Conservation (phyloP, 2,113 vertebrate species). For the Sceloporus tristichus region DNA sequence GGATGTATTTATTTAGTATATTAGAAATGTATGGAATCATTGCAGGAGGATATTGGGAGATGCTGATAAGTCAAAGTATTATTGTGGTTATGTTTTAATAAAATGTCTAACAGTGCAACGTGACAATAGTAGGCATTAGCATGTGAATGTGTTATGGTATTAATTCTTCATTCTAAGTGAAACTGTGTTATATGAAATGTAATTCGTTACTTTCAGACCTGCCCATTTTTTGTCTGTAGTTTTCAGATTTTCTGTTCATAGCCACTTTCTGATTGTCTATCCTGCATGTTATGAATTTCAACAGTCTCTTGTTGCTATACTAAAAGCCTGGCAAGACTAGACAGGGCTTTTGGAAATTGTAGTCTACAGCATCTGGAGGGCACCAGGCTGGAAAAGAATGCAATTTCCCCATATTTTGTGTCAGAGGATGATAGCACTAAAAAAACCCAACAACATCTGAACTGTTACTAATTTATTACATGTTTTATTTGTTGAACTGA, state of each 20-base stretch:
- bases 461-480: not conserved
- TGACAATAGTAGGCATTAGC: not conserved
- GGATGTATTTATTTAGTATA: not conserved
- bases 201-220: not conserved
- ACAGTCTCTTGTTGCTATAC: not conserved
- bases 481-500: not conserved
- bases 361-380: no score
- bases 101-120: not conserved
- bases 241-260: not conserved
- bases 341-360: not conserved
- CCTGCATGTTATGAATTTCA: no score
- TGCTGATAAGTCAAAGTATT: not conserved
- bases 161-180: not conserved
- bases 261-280: no score
- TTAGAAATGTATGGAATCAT: not conserved
- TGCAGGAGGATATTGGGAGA: not conserved
- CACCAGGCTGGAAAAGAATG: no score
- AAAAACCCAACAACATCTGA: no score
- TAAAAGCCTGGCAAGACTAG: not conserved
- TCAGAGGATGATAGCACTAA: no score
- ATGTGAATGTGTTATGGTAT: not conserved
- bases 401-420: no score
- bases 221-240: no score
- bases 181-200: not conserved
- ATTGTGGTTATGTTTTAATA: not conserved